A percentile compares a stretch with the other conserved stretches of the same genome.
Evolutionary conservation across 2,888 invertebrate species (phyloP).

Genomic region (Chrysolina oricalcia): DNA sequence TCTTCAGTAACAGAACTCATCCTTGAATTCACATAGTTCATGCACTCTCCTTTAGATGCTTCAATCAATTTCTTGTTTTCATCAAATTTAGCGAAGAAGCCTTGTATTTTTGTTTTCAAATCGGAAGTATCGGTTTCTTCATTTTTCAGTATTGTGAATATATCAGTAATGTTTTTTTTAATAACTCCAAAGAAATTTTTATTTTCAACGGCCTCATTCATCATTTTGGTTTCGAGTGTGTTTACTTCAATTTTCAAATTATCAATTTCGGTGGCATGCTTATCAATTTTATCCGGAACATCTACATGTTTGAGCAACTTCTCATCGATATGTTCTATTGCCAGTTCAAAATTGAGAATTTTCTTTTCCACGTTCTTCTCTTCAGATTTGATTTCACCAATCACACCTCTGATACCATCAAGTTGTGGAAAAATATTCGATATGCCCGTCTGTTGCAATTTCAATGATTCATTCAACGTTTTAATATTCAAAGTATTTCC

Average conservation of each 20-base stretch:
- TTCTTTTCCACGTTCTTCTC: not conserved
- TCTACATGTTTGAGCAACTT: not conserved
- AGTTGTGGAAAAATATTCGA: not conserved
- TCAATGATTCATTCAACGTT: slow-evolving; percentile 3
- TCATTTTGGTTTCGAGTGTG: not conserved
- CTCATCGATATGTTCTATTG: not conserved
- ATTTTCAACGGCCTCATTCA: not conserved
- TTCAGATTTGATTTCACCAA: not conserved
- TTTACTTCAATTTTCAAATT: slow-evolving; percentile 1
- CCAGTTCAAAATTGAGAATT: not conserved
- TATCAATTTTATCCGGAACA: not conserved
- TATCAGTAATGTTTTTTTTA: slow-evolving; percentile 4
- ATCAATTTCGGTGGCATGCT: not conserved
- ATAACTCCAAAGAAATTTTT: not conserved
- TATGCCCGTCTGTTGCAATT: not conserved
- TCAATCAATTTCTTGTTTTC: not conserved
- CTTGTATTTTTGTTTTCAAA: slow-evolving; percentile 1
- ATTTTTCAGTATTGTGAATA: not conserved
- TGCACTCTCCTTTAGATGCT: not conserved
- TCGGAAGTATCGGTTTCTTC: not conserved
- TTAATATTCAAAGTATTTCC: not conserved
- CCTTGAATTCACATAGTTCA: slow-evolving; percentile 16
- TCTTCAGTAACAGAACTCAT: slow-evolving; percentile 18
- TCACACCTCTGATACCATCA: not conserved
- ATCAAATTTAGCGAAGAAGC: not conserved